Conservation (phyloP, 2,113 vertebrate species). For the Gorsachius goisagi region DNA sequence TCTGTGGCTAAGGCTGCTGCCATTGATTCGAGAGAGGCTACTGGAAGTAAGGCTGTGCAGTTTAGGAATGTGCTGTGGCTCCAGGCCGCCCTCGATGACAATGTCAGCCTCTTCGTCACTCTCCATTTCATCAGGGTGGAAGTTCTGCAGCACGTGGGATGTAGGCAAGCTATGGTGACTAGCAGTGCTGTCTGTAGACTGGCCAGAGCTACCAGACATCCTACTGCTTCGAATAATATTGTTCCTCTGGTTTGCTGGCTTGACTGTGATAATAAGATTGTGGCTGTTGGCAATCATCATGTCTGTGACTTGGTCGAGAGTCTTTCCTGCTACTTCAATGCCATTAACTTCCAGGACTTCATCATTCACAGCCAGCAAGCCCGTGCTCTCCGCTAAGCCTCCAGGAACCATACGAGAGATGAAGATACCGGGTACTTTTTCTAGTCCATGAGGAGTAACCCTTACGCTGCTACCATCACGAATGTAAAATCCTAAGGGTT, state of each 20-base stretch:
- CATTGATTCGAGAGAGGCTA: conserved; percentile 85
- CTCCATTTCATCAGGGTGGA: conserved; percentile 90
- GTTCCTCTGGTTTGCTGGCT: conserved; percentile 97
- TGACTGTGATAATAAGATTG: conserved; percentile 96
- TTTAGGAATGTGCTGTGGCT: conserved; percentile 72
- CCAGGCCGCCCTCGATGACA: conserved; percentile 89
- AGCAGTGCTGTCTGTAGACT: conserved; percentile 87
- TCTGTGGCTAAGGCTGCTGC: conserved; percentile 81
- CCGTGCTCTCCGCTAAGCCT: conserved; percentile 94
- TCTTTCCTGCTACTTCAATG: conserved; percentile 96
- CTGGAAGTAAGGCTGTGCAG: conserved; percentile 72
- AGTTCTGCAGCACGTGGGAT: conserved; percentile 75
- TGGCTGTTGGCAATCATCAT: conserved; percentile 99
- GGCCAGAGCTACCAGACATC: conserved; percentile 89
- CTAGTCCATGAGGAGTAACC: conserved; percentile 92
- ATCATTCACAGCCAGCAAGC: conserved; percentile 96
- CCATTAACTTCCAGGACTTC: conserved; percentile 99
- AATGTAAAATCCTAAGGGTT: conserved; percentile 96
- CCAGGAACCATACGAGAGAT: conserved; percentile 97
- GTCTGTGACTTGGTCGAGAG: conserved; percentile 96
- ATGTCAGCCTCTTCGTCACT: conserved; percentile 94
- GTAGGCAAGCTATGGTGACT: conserved; percentile 82
- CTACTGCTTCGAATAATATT: conserved; percentile 91
- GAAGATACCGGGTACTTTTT: conserved; percentile 97
- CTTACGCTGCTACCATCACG: conserved; percentile 93